Evolutionary conservation across 2,888 invertebrate genomes (phyloP), one percentile per base, ranked within the genome.

Genomic region (Glyphotaelius pellucidus): DNA sequence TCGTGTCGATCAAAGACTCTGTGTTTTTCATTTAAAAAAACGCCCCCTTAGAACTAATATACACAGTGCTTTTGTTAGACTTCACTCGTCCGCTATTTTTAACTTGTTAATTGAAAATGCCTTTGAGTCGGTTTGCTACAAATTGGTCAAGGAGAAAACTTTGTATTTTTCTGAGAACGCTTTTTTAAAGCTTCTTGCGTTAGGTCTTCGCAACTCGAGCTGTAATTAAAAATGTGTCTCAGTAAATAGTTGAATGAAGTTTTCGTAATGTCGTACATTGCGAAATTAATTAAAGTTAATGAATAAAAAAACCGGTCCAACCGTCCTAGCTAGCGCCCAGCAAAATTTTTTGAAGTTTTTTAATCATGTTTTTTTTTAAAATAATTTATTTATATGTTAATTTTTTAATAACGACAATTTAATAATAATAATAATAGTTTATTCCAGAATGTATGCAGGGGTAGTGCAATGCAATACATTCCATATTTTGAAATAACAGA

Each of bases 51-150:
- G 88, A 89, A 80, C 79, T 35, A 89, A 32, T 79, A 32, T 79
- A 89, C 79, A 32, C 79, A 32, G 19, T 89, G 79, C 3, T 89
- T 90, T 90, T 90, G n/a, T 90, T 47, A 90, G 90, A 42, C 80
- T 90, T 90, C 81, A 80, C 32, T 42, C 30, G 38, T 25, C 30
- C 38, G 81, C 42, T 90, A 81, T 90, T 90, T 90, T 81, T 90
- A 80, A 25, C 42, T 31, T 42, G 80, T 90, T 90, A 80, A 90
- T 90, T 90, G 42, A 81, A 90, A 90, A 90, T 89, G 88, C 79
- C 88, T 32, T 31, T 14, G 31, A 35, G 35, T 89, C 79, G 88
- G 31, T n/a, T 47, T 47, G n/a, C 47, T 83, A 67, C 67, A 67
- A 67, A 67, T 67, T 67, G 67, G 67, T 67, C 67, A 67, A 67